Evolutionary conservation across 2,888 invertebrate genomes (phyloP).

Genomic region (Pyrgus malvae): DNA sequence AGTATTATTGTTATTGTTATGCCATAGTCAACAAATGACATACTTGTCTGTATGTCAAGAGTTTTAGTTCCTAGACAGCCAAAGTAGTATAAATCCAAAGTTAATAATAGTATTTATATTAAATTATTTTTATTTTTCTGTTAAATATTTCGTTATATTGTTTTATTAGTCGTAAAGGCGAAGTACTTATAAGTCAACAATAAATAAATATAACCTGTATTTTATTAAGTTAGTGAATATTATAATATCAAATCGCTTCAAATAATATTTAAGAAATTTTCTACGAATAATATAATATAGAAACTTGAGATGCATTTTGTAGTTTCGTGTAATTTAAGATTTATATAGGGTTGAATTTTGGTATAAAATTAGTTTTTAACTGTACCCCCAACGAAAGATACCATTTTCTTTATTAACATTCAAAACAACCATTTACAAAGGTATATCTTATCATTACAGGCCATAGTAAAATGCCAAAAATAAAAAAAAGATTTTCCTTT

Average conservation of each 20-base stretch:
- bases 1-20: no score
- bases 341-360: no score
- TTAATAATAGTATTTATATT: conserved; percentile 34
- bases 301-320: background rate
- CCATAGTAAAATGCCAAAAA: no score
- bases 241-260: background rate
- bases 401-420: no score
- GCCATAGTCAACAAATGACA: no score
- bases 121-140: conserved; percentile 23
- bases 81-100: conserved; percentile 44
- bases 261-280: background rate
- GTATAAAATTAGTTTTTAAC: no score
- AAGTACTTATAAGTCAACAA: conserved; percentile 10
- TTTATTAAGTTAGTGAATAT: conserved; percentile 1
- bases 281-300: background rate
- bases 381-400: no score
- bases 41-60: conserved; percentile 13
- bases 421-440: no score
- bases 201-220: background rate
- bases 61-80: conserved; percentile 50
- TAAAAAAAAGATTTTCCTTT: no score
- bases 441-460: no score
- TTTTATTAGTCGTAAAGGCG: conserved; percentile 14
- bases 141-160: conserved; percentile 37
- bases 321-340: no score